Percentiles rank a stretch among this genome's conserved stretches.
phyloP scores from a whole-genome alignment of 2,113 vertebrate genomes.

The Tenebrosternarchus preto region DNA sequence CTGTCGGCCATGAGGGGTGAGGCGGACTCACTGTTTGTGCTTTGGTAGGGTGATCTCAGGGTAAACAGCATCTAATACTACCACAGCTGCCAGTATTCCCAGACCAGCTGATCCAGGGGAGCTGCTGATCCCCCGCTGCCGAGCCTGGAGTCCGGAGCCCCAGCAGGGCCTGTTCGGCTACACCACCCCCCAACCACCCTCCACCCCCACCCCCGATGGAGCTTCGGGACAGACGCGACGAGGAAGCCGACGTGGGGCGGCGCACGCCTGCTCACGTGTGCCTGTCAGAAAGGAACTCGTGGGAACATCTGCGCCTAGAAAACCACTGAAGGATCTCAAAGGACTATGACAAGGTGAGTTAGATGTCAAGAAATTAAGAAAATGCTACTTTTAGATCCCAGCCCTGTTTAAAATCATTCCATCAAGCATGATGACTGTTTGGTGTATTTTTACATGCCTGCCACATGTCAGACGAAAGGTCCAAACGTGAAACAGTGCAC shows the following conservation, averaged over 20 bases:
- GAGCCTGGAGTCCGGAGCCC: not conserved
- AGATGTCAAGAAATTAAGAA: not conserved
- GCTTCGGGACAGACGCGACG: not conserved
- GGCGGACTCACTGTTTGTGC: conserved; percentile 28
- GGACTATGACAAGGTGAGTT: not conserved
- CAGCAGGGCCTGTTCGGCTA: not conserved
- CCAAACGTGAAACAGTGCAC: not conserved
- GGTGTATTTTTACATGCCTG: not conserved
- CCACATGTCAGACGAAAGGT: not conserved
- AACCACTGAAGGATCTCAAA: too few relatives aligned
- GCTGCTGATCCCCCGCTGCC: conserved; percentile 14
- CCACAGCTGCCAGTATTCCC: conserved; percentile 36
- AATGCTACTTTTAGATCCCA: not conserved
- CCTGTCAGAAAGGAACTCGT: not conserved
- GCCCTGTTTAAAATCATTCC: too few relatives aligned
- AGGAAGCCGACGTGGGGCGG: not conserved
- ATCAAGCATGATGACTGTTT: not conserved
- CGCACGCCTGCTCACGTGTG: not conserved
- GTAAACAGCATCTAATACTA: conserved; percentile 43
- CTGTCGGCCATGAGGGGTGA: conserved; percentile 9
- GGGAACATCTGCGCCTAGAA: not conserved
- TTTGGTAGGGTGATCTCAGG: conserved; percentile 38
- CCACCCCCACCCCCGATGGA: too few relatives aligned
- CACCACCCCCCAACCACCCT: too few relatives aligned
- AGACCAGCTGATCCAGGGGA: conserved; percentile 34